These are phyloP conservation scores for Pheosia tremula DNA, from an alignment of 2,888 invertebrate genomes.

Conservation along the genomic window DNA sequence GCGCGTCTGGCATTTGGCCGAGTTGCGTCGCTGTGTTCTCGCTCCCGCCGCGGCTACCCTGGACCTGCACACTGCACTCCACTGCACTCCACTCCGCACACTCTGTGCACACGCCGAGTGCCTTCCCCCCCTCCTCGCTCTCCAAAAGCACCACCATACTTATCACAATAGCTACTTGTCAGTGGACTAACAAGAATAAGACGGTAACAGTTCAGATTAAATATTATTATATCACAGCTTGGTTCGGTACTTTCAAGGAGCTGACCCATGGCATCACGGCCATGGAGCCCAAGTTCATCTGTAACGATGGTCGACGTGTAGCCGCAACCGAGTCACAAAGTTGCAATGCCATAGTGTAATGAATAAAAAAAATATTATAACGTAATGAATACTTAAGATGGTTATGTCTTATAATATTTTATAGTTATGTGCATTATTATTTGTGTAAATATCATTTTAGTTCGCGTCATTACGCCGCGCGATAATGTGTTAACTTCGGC, in stretches of 20 bases:
- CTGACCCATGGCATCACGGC: too few relatives aligned
- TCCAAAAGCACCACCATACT: not conserved
- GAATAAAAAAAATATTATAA: conserved; percentile 54
- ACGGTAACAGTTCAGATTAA: not conserved
- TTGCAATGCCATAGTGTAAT: conserved; percentile 78
- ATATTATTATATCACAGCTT: not conserved
- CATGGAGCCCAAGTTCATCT: too few relatives aligned
- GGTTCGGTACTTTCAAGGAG: too few relatives aligned
- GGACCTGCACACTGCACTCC: not conserved
- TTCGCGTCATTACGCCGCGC: conserved; percentile 34
- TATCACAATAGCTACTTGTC: not conserved
- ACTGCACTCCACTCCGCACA: not conserved
- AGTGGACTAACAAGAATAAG: not conserved
- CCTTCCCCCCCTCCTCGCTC: conserved; percentile 7
- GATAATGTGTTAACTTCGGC: conserved; percentile 18
- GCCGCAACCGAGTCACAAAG: conserved; percentile 76
- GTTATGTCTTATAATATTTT: conserved; percentile 69
- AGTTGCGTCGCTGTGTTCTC: conserved; percentile 21
- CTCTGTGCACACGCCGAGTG: not conserved
- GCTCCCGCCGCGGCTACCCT: conserved; percentile 16
- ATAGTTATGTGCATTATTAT: conserved; percentile 69
- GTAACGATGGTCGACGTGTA: conserved; percentile 45
- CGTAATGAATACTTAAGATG: conserved; percentile 68
- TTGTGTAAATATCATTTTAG: conserved; percentile 72
- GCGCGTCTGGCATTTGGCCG: conserved; percentile 9